Evolutionary conservation across 2,888 invertebrate genomes (phyloP), one percentile per base, ranked within the genome.

Genomic region (Andrena chrysosceles): DNA sequence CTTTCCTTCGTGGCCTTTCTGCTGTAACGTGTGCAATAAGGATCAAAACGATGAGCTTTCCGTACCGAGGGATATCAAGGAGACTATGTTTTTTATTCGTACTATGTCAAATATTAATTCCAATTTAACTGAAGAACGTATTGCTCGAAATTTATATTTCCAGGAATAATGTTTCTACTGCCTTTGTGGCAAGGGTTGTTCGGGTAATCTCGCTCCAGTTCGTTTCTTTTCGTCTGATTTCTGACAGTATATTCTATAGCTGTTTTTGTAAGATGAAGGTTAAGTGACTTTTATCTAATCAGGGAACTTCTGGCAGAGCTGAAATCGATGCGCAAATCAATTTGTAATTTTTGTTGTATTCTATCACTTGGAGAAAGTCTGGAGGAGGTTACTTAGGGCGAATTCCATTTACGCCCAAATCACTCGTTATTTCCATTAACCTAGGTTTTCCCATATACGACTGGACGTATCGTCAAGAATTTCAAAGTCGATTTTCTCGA

Each of bases 1-100:
- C 77, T 78, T 66, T 54, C 48, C 29, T 67, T 59, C 10, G 23
- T 71, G 56, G 52, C 20, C 6, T 74, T 77, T 69, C 52, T 54
- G 72, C 56, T 63, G 49, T 69, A 69, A 83, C 54, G 76, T 70
- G 75, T 77, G 82, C 77, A 82, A 87, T 84, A 85, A 76, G 74
- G 78, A 86, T 82, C 81, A 66, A 80, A 54, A 54, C 59, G 56
- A 67, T 26, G 56, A 74, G 68, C 56, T 71, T 71, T 71, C 78
- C 20, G 26, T 77, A 66, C 35, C 67, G 66, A 56, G 48, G 79
- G 62, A 63, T 56, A 20, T 68, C 29, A 62, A 67, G 49, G 42
- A 59, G 2, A 23, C 31, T n/a, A 56, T 6, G n/a, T 26, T 52
- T 42, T 13, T 72, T 31, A 26, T n/a, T 59, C n/a, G 29, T 16